A percentile compares a stretch with the other conserved stretches of the same genome.
Evolutionary conservation across 2,888 invertebrate species (phyloP).

Genomic region (Camptogramma bilineatum): DNA sequence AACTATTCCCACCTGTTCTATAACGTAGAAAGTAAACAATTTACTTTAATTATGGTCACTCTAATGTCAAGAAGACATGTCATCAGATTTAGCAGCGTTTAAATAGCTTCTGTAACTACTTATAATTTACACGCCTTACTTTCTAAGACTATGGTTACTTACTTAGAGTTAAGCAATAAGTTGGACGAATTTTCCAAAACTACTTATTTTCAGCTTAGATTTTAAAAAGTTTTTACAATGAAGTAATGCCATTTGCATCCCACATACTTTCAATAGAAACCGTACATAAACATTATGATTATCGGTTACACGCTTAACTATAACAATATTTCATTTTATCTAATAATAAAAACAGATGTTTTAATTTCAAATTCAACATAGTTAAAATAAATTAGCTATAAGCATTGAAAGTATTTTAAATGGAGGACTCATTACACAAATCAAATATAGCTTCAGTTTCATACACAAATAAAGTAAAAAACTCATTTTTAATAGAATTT

Average conservation of each 20-base stretch:
- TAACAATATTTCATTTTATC: constrained; percentile 30
- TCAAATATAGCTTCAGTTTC: too few relatives aligned
- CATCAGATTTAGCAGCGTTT: too few relatives aligned
- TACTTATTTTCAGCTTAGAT: neutral
- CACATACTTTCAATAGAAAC: constrained; percentile 29
- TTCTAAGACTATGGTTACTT: too few relatives aligned
- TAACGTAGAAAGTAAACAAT: too few relatives aligned
- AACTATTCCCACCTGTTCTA: too few relatives aligned
- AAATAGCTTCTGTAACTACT: too few relatives aligned
- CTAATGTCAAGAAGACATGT: too few relatives aligned
- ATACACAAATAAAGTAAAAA: too few relatives aligned
- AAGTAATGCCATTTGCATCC: neutral
- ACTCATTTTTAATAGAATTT: too few relatives aligned
- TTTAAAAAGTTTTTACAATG: neutral
- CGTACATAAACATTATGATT: constrained; percentile 30
- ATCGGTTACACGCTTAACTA: constrained; percentile 31
- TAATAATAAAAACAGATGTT: constrained; percentile 1
- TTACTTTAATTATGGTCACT: too few relatives aligned
- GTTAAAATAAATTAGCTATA: neutral
- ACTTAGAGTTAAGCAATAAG: neutral
- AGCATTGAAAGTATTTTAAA: neutral
- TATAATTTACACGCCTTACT: too few relatives aligned
- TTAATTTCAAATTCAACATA: neutral
- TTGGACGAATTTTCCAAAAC: neutral
- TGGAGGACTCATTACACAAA: too few relatives aligned